These are phyloP conservation scores for Gryllus longicercus DNA, from an alignment of 2,888 invertebrate species.

Conservation along the genomic window DNA sequence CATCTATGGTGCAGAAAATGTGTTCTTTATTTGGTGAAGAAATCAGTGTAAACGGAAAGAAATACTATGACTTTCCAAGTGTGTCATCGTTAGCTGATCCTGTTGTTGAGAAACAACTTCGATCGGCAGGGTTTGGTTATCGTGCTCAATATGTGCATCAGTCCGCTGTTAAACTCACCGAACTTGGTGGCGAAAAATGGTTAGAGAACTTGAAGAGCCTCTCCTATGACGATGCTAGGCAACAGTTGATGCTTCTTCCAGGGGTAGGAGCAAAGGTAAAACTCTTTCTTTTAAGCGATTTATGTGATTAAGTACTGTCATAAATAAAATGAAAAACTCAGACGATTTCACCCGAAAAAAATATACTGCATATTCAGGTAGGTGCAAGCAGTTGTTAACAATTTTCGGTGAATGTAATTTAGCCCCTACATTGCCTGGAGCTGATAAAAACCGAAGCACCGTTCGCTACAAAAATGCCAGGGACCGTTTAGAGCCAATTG, in stretches of 20 bases:
- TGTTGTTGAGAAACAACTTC: slow-evolving; percentile 67
- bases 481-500: no score
- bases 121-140: slow-evolving; percentile 78
- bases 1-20: slow-evolving; percentile 85
- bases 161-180: slow-evolving; percentile 65
- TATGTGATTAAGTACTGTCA: no score
- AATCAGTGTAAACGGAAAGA: slow-evolving; percentile 61
- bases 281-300: no score
- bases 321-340: no score
- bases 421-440: no score
- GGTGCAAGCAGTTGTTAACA: no score
- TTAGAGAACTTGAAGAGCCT: slow-evolving; percentile 62
- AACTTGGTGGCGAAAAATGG: slow-evolving; percentile 71
- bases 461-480: no score
- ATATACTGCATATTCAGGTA: no score
- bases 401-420: no score
- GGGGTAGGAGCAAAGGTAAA: slow-evolving; percentile 91
- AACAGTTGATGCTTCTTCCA: slow-evolving; percentile 69
- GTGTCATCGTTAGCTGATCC: slow-evolving; percentile 58
- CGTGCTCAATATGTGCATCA: slow-evolving; percentile 81
- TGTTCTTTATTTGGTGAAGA: slow-evolving; percentile 75
- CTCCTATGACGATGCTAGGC: slow-evolving; percentile 69
- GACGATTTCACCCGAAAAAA: no score
- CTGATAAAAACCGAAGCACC: no score
- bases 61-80: slow-evolving; percentile 79